Conservation (phyloP, 2,888 invertebrate species). For the Acanthacorydalis orientalis region DNA sequence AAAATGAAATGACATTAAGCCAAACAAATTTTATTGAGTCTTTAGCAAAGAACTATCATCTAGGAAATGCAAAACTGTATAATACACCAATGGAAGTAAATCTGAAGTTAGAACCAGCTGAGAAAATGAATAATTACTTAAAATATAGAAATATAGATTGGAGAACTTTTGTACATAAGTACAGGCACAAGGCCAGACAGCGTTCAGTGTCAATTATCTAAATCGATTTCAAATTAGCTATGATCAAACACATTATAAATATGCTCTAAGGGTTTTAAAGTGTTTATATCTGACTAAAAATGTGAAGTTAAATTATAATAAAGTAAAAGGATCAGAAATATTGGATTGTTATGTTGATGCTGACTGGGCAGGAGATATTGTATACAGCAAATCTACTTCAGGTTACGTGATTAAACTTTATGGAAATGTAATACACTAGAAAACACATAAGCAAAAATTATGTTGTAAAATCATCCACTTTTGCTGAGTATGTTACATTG, state of each 20-base stretch:
- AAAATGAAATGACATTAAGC: slow-evolving; percentile 13
- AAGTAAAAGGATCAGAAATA: no score
- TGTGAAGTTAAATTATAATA: slow-evolving; percentile 12
- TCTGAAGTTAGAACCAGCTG: slow-evolving; percentile 10
- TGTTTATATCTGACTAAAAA: slow-evolving; percentile 15
- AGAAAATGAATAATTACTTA: no score
- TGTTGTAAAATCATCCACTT: slow-evolving; percentile 13
- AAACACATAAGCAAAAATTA: slow-evolving; percentile 16
- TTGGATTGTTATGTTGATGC: slow-evolving; percentile 17
- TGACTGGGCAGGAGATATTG: slow-evolving; percentile 18
- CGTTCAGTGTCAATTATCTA: slow-evolving; percentile 18
- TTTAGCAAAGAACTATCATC: slow-evolving; percentile 11
- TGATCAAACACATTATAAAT: slow-evolving; percentile 13
- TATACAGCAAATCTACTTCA: slow-evolving; percentile 12
- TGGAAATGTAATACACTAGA: slow-evolving; percentile 18
- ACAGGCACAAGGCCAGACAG: no score
- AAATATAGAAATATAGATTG: slow-evolving; percentile 15
- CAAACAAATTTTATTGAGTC: slow-evolving; percentile 13
- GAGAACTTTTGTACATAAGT: no score
- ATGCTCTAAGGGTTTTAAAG: slow-evolving; percentile 17
- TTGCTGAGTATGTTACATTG: slow-evolving; percentile 13
- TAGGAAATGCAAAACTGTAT: slow-evolving; percentile 14
- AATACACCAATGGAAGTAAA: slow-evolving; percentile 19
- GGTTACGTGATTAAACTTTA: slow-evolving; percentile 19
- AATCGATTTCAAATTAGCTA: slow-evolving; percentile 20